These are phyloP conservation scores for Maniola hyperantus DNA, from an alignment of 2,888 invertebrate genomes.

Conservation along the genomic window DNA sequence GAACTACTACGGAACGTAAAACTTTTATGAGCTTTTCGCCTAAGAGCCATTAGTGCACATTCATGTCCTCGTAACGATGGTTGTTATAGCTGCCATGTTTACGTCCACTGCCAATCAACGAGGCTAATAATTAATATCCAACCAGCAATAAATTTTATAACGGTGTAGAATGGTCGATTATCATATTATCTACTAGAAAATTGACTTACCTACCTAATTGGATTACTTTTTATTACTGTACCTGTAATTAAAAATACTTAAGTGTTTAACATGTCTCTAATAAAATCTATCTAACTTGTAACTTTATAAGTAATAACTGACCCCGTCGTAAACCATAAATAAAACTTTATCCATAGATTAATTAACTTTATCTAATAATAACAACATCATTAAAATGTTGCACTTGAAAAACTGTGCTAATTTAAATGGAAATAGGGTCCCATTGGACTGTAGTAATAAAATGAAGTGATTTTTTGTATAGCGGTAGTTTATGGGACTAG, in stretches of 20 bases:
- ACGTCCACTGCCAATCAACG: constrained; percentile 16
- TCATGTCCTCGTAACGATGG: constrained; percentile 33
- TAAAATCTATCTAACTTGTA: no score
- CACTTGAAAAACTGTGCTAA: constrained; percentile 5
- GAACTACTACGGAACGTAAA: constrained; percentile 54
- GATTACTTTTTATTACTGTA: no score
- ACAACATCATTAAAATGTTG: constrained; percentile 11
- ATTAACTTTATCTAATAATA: no score
- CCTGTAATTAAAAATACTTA: no score
- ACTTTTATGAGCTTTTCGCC: constrained; percentile 61
- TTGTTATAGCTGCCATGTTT: constrained; percentile 24
- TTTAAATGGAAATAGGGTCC: constrained; percentile 9
- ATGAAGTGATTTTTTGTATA: no score
- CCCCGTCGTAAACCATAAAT: no score
- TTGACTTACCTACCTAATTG: not conserved
- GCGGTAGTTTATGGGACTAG: no score
- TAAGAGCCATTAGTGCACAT: constrained; percentile 49
- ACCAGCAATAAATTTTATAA: constrained; percentile 5
- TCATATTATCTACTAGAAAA: not conserved
- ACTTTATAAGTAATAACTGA: no score
- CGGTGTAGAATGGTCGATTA: not conserved
- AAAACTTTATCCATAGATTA: no score
- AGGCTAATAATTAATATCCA: constrained; percentile 22
- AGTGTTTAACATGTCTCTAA: no score
- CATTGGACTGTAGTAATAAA: no score